Conservation (phyloP, 1,140 invertebrate genomes). For the Pseudomyrmex gracilis region DNA sequence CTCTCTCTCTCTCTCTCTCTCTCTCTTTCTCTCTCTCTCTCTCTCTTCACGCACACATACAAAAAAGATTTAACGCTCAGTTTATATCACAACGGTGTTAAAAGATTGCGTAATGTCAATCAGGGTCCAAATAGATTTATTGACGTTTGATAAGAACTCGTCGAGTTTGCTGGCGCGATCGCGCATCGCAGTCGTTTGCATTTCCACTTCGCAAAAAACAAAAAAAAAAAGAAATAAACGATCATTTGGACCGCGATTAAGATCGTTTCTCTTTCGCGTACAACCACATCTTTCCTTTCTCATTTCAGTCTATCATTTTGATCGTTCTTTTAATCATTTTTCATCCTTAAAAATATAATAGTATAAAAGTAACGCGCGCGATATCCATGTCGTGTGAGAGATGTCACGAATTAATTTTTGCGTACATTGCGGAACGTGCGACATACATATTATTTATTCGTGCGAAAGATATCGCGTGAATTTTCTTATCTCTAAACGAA, state of each 20-base stretch:
- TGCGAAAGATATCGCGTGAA: slow-evolving; percentile 14
- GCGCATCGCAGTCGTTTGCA: not conserved
- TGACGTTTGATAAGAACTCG: slow-evolving; percentile 24
- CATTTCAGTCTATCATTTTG: slow-evolving; percentile 49
- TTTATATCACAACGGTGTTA: slow-evolving; percentile 53
- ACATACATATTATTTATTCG: slow-evolving; percentile 18
- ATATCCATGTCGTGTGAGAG: slow-evolving; percentile 28
- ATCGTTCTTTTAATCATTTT: slow-evolving; percentile 48
- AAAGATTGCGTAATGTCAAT: slow-evolving; percentile 66
- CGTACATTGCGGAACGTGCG: slow-evolving; percentile 30
- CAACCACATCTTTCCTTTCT: not conserved
- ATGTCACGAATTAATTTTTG: not conserved
- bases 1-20: not conserved
- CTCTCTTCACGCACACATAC: slow-evolving; percentile 36
- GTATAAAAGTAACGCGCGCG: slow-evolving; percentile 12
- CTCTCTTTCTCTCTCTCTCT: too few relatives aligned
- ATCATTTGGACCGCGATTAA: slow-evolving; percentile 76
- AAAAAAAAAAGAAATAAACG: slow-evolving; percentile 26
- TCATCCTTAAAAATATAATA: slow-evolving; percentile 33
- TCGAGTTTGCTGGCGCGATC: not conserved
- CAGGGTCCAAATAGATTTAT: slow-evolving; percentile 72
- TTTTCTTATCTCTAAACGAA: slow-evolving; percentile 33
- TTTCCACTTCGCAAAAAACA: too few relatives aligned
- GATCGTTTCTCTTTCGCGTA: slow-evolving; percentile 51
- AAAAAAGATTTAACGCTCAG: slow-evolving; percentile 70